Evolutionary conservation across 37 sponge, comb jelly and placozoan genomes (phyloP).

Genomic region (Tethya wilhelma): DNA sequence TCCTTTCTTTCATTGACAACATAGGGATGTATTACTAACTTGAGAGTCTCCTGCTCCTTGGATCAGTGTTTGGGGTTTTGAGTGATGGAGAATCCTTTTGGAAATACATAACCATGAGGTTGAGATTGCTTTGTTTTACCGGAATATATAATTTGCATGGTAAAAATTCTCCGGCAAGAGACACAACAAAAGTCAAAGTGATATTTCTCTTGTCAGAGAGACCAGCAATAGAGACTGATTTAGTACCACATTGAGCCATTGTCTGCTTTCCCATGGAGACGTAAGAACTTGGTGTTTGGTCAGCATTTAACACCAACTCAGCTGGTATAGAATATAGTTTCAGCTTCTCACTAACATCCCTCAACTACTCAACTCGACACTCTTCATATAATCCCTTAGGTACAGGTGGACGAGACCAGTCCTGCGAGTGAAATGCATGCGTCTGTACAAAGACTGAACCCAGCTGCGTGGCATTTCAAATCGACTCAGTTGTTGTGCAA

Average conservation of each 20-base stretch:
- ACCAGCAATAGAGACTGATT: conserved; percentile 43
- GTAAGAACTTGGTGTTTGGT: conserved; percentile 55
- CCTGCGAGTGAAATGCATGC: conserved; percentile 36
- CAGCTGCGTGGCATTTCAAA: conserved; percentile 58
- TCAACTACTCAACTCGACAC: conserved; percentile 30
- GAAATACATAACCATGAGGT: conserved; percentile 25
- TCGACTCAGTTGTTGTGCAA: conserved; percentile 9
- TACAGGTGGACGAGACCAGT: conserved; percentile 25
- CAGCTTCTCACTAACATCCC: conserved; percentile 30
- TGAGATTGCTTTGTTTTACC: conserved; percentile 16
- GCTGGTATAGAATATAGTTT: conserved; percentile 32
- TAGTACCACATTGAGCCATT: conserved; percentile 36
- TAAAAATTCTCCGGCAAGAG: conserved; percentile 44
- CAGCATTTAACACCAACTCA: conserved; percentile 54
- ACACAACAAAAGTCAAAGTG: conserved; percentile 48
- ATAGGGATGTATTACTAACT: conserved; percentile 50
- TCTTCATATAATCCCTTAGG: conserved; percentile 47
- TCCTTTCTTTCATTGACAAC: not conserved
- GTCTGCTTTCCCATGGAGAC: conserved; percentile 54
- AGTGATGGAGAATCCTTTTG: conserved; percentile 18
- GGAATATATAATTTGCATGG: conserved; percentile 60
- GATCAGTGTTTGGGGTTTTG: conserved; percentile 28
- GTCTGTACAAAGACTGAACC: conserved; percentile 63
- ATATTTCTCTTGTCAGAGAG: conserved; percentile 55
- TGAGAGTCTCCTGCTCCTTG: conserved; percentile 18